phyloP scores from a whole-genome alignment of 2,888 invertebrate species.

The Pollenia angustigena region DNA sequence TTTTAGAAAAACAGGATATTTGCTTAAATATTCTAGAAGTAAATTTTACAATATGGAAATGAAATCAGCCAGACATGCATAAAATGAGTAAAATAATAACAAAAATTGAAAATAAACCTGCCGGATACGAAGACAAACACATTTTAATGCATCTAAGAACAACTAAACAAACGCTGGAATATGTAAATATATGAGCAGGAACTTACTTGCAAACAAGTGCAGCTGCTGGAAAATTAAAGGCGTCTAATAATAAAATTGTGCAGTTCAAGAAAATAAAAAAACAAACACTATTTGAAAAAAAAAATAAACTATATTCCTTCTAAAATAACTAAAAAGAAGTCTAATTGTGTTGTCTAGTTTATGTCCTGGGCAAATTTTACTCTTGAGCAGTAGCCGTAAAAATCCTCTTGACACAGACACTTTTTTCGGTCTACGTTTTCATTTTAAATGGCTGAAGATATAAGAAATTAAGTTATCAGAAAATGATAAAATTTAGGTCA shows the following conservation, averaged over 20 bases:
- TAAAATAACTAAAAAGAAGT: not conserved
- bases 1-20: constrained; percentile 67
- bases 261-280: constrained; percentile 3
- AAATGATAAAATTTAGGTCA: constrained; percentile 73
- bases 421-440: constrained; percentile 28
- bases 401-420: constrained; percentile 72
- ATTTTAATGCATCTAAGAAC: constrained; percentile 4
- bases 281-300: constrained; percentile 6
- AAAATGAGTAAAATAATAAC: constrained; percentile 55
- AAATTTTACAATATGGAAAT: constrained; percentile 54
- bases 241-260: constrained; percentile 53
- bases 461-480: constrained; percentile 71
- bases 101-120: constrained; percentile 67
- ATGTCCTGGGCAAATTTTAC: constrained; percentile 50
- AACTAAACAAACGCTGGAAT: constrained; percentile 4
- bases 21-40: constrained; percentile 68
- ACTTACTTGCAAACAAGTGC: constrained; percentile 60
- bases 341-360: not conserved
- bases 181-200: constrained; percentile 38
- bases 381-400: constrained; percentile 69
- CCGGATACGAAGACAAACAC: constrained; percentile 65
- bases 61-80: constrained; percentile 67
- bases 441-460: constrained; percentile 37
- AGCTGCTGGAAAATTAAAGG: constrained; percentile 72
- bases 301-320: not conserved